Evolutionary conservation across 37 sponge, comb jelly and placozoan genomes (phyloP), one percentile per base, ranked within the genome.

Genomic region (Geodia barretti): DNA sequence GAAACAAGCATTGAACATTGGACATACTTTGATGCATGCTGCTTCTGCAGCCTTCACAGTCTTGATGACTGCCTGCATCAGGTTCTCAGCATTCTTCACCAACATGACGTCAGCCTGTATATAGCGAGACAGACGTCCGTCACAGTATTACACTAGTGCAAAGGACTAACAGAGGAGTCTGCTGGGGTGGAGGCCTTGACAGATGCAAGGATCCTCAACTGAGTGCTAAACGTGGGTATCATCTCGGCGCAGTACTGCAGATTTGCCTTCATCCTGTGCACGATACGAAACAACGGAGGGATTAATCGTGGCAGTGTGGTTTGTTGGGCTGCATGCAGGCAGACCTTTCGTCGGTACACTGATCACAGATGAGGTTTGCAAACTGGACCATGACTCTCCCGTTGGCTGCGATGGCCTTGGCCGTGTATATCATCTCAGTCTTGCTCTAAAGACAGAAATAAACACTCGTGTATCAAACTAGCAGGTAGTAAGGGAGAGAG

Each of bases 161-260:
- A 5, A 23, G 68, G 33, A 68, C 95, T 80, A n/a, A 94, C 95
- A 4, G 93, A 93, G 24, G 73, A 72, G 42, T 96, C 93, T 68
- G 79, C 77, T 23, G 91, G 97, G 8, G 91, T 87, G 25, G 91
- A 79, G 26, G 88, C 88, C 77, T 96, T 96, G 28, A 96, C 97
- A 19, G 91, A 83, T 1, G 93, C 89, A 32, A 96, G 68, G 74
- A 96, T 96, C 23, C 85, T 60, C 41, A 96, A 83, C 79, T 96
- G 97, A 25, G 82, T 91, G 68, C 85, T 93, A 34, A 89, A 80
- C 24, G 97, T 96, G 47, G 97, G 97, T 25, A 96, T 93, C 83
- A 90, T 84, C 72, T 92, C 97, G 21, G 93, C 97, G 82, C 82
- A 88, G 67, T 80, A 54, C 26, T 81, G 66, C 40, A 96, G 84